These are phyloP conservation scores for Augiades crinisus DNA, from an alignment of 2,888 invertebrate genomes.

Conservation along the genomic window DNA sequence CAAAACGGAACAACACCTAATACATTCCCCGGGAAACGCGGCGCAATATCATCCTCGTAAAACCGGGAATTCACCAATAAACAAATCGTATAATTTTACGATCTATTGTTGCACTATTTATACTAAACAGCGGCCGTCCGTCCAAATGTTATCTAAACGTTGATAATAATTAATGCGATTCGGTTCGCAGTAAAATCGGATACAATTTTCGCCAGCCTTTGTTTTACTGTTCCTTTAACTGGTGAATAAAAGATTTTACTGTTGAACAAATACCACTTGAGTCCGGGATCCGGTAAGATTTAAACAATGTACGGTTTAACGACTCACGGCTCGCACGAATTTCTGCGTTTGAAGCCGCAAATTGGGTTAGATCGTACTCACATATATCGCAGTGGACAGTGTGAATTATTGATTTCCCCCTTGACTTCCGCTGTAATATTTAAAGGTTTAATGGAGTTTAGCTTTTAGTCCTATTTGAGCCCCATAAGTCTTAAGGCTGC, in stretches of 20 bases:
- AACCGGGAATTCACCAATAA: constrained; percentile 8
- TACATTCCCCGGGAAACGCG: neutral
- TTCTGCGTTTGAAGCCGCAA: neutral
- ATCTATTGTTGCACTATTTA: constrained; percentile 12
- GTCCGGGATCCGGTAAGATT: neutral
- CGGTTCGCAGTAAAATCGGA: constrained; percentile 10
- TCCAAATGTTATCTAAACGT: constrained; percentile 11
- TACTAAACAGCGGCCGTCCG: neutral
- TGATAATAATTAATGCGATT: constrained; percentile 9
- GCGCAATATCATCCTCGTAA: constrained; percentile 4
- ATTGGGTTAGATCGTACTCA: neutral
- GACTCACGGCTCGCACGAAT: too few relatives aligned
- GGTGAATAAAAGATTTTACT: constrained; percentile 16
- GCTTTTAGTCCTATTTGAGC: too few relatives aligned
- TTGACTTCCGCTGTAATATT: too few relatives aligned
- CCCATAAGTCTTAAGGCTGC: too few relatives aligned
- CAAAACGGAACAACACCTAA: too few relatives aligned
- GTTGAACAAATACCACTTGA: constrained; percentile 3
- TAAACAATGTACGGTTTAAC: neutral
- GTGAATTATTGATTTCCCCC: too few relatives aligned
- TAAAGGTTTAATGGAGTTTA: too few relatives aligned
- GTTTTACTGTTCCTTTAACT: neutral
- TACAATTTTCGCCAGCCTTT: neutral
- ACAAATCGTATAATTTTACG: constrained; percentile 17
- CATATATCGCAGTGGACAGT: neutral